A percentile compares a stretch with the other conserved stretches of the same genome.
Evolutionary conservation across 2,888 invertebrate genomes (phyloP).

Genomic region (Cheilosia impressa): DNA sequence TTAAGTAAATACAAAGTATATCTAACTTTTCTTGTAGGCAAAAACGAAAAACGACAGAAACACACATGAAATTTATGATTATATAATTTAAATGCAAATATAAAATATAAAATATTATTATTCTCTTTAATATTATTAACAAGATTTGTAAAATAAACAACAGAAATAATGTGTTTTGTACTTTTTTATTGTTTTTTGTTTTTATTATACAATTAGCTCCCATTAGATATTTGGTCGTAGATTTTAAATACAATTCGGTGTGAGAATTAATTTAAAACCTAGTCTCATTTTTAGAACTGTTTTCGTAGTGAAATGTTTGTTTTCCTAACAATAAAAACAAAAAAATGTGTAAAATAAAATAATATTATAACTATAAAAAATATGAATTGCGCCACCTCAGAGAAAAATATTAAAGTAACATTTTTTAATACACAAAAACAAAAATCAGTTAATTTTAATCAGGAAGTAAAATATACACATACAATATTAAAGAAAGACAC

Average conservation of each 20-base stretch:
- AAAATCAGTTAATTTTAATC: constrained; percentile 57
- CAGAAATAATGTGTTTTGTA: constrained; percentile 32
- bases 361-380: constrained; percentile 22
- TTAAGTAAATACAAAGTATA: constrained; percentile 65
- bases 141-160: constrained; percentile 29
- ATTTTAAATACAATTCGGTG: constrained; percentile 36
- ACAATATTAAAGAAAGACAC: constrained; percentile 32
- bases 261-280: constrained; percentile 43
- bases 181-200: constrained; percentile 41
- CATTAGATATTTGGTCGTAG: constrained; percentile 24
- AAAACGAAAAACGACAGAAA: constrained; percentile 29
- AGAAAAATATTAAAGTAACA: constrained; percentile 56
- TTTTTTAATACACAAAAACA: constrained; percentile 16
- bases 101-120: constrained; percentile 30
- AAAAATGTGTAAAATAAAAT: constrained; percentile 65
- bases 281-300: constrained; percentile 68
- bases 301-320: constrained; percentile 65
- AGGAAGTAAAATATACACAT: constrained; percentile 53
- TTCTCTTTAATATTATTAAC: constrained; percentile 41
- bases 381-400: constrained; percentile 74
- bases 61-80: constrained; percentile 38
- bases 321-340: constrained; percentile 41
- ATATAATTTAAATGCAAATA: constrained; percentile 58
- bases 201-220: constrained; percentile 2
- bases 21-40: constrained; percentile 51